Evolutionary conservation across 2,113 vertebrate species (phyloP).

Genomic region (Pionites leucogaster): DNA sequence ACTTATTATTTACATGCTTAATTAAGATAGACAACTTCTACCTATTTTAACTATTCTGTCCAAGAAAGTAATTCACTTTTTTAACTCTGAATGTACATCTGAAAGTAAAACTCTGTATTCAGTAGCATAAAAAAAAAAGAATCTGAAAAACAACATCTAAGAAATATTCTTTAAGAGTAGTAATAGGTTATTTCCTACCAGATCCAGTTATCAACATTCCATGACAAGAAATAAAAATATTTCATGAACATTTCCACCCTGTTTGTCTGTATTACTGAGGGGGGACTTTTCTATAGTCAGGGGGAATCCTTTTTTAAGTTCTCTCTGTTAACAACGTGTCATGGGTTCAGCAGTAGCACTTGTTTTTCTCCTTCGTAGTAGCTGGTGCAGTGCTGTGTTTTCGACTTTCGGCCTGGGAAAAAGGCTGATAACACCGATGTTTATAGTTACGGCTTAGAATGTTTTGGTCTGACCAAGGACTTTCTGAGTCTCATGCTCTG

Average conservation of each 20-base stretch:
- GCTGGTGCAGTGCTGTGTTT: too few relatives aligned
- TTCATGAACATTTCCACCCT: neutral
- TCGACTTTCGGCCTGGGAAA: too few relatives aligned
- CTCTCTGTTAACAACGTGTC: neutral
- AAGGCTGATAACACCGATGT: too few relatives aligned
- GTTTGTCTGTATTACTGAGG: neutral
- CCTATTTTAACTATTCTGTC: conserved; percentile 15
- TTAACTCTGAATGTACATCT: conserved; percentile 43
- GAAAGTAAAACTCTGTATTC: conserved; percentile 29
- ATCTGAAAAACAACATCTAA: conserved; percentile 30
- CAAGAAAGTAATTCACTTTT: neutral
- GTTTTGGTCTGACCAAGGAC: too few relatives aligned
- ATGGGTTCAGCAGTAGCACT: too few relatives aligned
- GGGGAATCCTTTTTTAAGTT: neutral
- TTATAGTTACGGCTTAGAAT: too few relatives aligned
- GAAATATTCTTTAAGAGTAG: conserved; percentile 18
- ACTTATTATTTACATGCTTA: conserved; percentile 52
- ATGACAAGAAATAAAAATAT: neutral
- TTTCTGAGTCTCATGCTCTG: too few relatives aligned
- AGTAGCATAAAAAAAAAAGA: conserved; percentile 3
- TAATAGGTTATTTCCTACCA: neutral
- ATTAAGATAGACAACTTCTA: conserved; percentile 46
- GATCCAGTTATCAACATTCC: conserved; percentile 12
- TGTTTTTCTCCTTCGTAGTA: too few relatives aligned
- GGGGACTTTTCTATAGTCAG: neutral